Conservation (phyloP, 2,797 vertebrate species). For the Anas bahamensis region DNA sequence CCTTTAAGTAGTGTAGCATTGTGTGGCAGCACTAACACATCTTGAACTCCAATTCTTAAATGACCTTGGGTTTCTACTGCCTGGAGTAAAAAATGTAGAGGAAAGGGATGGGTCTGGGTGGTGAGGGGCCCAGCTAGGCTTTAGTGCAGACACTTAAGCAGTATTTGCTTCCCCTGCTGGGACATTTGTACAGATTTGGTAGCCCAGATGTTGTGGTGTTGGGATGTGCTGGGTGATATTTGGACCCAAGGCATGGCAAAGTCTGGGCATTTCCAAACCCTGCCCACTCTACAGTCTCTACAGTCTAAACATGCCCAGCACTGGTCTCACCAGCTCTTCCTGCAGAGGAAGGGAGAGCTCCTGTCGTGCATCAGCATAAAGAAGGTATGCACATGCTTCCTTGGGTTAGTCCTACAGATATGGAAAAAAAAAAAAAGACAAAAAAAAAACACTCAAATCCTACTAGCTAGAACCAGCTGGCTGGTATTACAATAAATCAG, state of each 20-base stretch:
- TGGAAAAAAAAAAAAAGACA: too few species aligned
- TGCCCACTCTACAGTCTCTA: neutral
- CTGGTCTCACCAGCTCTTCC: neutral
- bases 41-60: neutral
- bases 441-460: neutral
- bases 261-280: neutral
- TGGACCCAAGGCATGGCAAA: accelerated
- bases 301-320: too few species aligned
- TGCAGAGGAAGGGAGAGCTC: neutral
- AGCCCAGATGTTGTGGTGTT: neutral
- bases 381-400: accelerated
- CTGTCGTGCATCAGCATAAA: neutral
- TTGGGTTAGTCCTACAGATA: neutral
- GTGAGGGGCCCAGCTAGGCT: neutral
- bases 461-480: neutral
- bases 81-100: neutral
- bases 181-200: neutral
- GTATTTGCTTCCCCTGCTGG: neutral
- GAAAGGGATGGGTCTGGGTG: neutral
- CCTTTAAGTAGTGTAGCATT: neutral
- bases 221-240: neutral
- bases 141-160: too few species aligned
- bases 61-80: neutral
- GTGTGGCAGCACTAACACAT: neutral
- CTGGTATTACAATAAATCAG: neutral